Conservation (phyloP, 2,113 vertebrate genomes). For the Pungitius pungitius region DNA sequence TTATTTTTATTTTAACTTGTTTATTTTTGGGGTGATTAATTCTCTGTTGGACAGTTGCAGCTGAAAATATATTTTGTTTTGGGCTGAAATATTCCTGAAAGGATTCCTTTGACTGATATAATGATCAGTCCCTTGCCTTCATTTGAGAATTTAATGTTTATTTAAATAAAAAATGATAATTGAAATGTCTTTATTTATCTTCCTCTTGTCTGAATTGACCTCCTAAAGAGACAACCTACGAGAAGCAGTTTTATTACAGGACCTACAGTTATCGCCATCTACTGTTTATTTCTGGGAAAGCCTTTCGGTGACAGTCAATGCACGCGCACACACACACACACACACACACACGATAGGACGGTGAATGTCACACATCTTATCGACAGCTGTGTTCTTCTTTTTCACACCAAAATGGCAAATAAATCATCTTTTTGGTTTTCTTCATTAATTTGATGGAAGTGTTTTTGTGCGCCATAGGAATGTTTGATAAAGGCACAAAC, state of each 20-base stretch:
- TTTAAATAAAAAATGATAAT: constrained; percentile 7
- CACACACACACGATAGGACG: constrained; percentile 1
- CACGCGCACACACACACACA: not conserved
- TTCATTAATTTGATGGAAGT: constrained; percentile 2
- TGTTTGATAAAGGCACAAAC: not conserved
- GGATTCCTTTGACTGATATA: constrained; percentile 12
- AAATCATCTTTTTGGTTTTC: constrained; percentile 16
- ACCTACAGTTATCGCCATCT: constrained; percentile 70
- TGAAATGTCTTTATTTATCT: not conserved
- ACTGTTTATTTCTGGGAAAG: constrained; percentile 59
- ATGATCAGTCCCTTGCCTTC: constrained; percentile 15
- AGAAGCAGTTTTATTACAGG: constrained; percentile 19
- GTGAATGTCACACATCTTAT: constrained; percentile 33
- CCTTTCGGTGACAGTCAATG: constrained; percentile 3
- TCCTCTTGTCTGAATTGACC: constrained; percentile 11
- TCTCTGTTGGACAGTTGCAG: constrained; percentile 12
- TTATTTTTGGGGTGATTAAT: not conserved
- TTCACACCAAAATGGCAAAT: constrained; percentile 41
- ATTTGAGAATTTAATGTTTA: not conserved
- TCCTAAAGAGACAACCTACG: not conserved
- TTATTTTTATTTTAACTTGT: not conserved
- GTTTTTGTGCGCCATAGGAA: not conserved
- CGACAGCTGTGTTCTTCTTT: constrained; percentile 47
- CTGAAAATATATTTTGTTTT: constrained; percentile 10
- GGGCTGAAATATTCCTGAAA: not conserved